These are phyloP conservation scores for Gryon sp. DNA, from an alignment of 1,140 invertebrate genomes.

Conservation along the genomic window DNA sequence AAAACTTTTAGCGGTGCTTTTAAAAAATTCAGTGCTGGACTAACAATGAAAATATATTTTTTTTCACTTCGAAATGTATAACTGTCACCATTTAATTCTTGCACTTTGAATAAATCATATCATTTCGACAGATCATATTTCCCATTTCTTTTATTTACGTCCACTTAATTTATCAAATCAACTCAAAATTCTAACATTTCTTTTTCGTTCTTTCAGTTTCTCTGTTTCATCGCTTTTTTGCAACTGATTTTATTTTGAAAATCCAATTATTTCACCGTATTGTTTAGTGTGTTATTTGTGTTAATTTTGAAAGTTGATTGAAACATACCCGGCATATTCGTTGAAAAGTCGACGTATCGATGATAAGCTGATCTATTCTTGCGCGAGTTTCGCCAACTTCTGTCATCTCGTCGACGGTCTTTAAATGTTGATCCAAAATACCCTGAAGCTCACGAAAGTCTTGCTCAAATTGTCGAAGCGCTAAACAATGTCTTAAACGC, in stretches of 20 bases:
- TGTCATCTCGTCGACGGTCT: slow-evolving; percentile 88
- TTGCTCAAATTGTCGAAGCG: slow-evolving; percentile 93
- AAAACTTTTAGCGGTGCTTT: slow-evolving; percentile 39
- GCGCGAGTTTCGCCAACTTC: slow-evolving; percentile 91
- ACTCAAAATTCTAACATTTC: too few relatives aligned
- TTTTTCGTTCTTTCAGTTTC: too few relatives aligned
- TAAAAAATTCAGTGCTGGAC: slow-evolving; percentile 36
- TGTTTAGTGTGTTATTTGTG: neutral
- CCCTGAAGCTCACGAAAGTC: slow-evolving; percentile 90
- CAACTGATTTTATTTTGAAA: neutral
- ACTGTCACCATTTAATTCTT: too few relatives aligned
- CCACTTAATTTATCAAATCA: too few relatives aligned
- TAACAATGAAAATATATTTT: slow-evolving; percentile 7
- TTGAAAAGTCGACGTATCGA: slow-evolving; percentile 89
- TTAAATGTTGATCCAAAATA: slow-evolving; percentile 85
- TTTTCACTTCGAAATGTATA: slow-evolving; percentile 4
- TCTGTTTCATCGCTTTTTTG: too few relatives aligned
- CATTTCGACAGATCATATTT: too few relatives aligned
- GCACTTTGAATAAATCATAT: too few relatives aligned
- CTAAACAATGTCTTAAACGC: slow-evolving; percentile 92
- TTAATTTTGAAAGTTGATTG: neutral
- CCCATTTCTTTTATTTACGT: too few relatives aligned
- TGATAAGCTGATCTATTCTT: slow-evolving; percentile 87
- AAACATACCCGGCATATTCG: slow-evolving; percentile 84
- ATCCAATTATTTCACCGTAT: neutral